Evolutionary conservation across 1,140 invertebrate genomes (phyloP), one percentile per base, ranked within the genome.

Genomic region (Microplitis demolitor): DNA sequence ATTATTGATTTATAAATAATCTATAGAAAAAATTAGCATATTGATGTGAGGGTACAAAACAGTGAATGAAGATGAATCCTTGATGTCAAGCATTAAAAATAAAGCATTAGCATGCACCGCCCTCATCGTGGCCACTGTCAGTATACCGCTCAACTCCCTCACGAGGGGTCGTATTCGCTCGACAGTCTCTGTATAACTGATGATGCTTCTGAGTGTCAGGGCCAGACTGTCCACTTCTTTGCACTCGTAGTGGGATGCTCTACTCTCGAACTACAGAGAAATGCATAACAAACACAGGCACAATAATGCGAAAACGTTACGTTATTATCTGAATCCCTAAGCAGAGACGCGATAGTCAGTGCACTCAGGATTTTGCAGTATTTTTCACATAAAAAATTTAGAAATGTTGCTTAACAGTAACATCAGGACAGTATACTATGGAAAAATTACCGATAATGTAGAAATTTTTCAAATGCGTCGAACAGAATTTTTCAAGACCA

Each of bases 121-220:
- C 66, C 66, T 60, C 39, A 45, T 35, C 69, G 69, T 60, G 35
- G 39, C 3, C 31, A 35, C 33, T 45, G 34, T 50, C 31, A 53
- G 39, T 45, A 53, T 31, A 69, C 34, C 51, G 53, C 35, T 24
- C 33, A 53, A 35, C 35, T 31, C 13, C 58, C 39, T 16, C 45
- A 51, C 13, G 58, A 50, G 50, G n/a, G 56, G 56, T 58, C 56
- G 33, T 66, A 58, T 76, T 61, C 77, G 78, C 79, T 77, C 77
- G 76, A 68, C 78, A 76, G 80, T 75, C 80, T 80, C 79, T 78
- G 74, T 82, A 82, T 82, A 84, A 83, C 83, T 81, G 83, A 85
- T 85, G 83, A 82, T 84, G 79, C 83, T 85, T 84, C 81, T 78
- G 81, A 84, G 83, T 84, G 83, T 85, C 83, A 85, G 75, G 74